A percentile compares a stretch with the other conserved stretches of the same genome.
Conservation (phyloP, 1,140 invertebrate genomes). For the Calephelis virginiensis region DNA sequence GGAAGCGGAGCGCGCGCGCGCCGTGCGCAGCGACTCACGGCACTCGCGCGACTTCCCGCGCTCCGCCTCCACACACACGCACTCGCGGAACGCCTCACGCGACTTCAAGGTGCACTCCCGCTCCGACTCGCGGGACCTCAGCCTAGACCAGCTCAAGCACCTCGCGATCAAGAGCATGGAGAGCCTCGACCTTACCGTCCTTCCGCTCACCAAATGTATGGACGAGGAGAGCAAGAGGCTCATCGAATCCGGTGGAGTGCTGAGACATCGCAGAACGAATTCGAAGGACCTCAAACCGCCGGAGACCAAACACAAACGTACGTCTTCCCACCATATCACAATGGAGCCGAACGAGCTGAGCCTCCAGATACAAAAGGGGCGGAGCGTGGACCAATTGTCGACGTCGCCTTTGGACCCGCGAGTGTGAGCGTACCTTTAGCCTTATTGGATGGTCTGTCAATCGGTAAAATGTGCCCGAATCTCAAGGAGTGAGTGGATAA, state of each 20-base stretch:
- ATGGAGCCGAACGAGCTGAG: constrained; percentile 63
- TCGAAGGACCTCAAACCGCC: constrained; percentile 77
- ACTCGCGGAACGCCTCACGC: constrained; percentile 61
- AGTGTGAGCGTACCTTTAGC: constrained; percentile 34
- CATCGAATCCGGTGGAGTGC: constrained; percentile 70
- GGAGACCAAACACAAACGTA: constrained; percentile 61
- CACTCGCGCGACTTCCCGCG: constrained; percentile 55
- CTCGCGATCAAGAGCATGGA: constrained; percentile 72
- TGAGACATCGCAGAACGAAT: constrained; percentile 79
- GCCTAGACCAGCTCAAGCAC: constrained; percentile 66
- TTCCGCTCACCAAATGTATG: constrained; percentile 53
- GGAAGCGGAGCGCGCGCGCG: constrained; percentile 47
- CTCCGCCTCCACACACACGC: constrained; percentile 53
- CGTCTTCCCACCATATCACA: constrained; percentile 71
- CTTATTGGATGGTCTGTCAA: constrained; percentile 33
- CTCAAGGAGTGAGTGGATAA: constrained; percentile 5
- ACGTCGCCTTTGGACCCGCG: constrained; percentile 45
- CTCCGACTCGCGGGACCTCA: constrained; percentile 62
- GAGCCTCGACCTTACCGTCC: constrained; percentile 67
- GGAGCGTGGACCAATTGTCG: constrained; percentile 63
- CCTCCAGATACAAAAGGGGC: constrained; percentile 60
- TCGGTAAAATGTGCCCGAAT: constrained; percentile 9
- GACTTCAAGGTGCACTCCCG: constrained; percentile 65
- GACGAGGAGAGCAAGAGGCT: constrained; percentile 75
- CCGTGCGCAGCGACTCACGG: constrained; percentile 33